phyloP scores from a whole-genome alignment of 2,888 invertebrate species.

The Limnephilus rhombicus region DNA sequence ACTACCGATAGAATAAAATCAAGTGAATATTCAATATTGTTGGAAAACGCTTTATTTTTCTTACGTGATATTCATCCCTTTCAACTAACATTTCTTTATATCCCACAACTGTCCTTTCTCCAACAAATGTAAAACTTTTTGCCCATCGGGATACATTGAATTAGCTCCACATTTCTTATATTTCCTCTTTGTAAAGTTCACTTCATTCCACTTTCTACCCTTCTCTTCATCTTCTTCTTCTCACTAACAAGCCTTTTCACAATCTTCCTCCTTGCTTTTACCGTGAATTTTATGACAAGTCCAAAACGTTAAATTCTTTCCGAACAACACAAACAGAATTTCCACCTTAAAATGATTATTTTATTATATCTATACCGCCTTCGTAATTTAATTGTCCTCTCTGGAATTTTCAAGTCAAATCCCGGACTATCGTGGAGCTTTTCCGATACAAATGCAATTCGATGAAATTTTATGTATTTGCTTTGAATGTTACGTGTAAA shows the following conservation, averaged over 20 bases:
- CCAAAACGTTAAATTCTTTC: neutral
- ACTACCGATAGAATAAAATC: neutral
- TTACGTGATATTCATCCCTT: neutral
- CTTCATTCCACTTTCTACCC: neutral
- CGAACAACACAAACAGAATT: neutral
- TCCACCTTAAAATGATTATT: neutral
- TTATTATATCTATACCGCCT: neutral
- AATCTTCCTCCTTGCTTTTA: neutral
- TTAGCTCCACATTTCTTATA: constrained; percentile 27
- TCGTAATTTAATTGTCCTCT: neutral
- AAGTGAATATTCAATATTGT: neutral
- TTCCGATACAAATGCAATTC: neutral
- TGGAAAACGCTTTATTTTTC: neutral
- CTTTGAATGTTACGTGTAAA: neutral
- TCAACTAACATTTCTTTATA: neutral
- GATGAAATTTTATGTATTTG: neutral
- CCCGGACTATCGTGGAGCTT: neutral
- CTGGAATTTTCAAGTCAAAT: neutral
- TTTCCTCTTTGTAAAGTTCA: constrained; percentile 20
- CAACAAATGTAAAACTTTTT: constrained; percentile 19
- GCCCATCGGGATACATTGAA: constrained; percentile 29
- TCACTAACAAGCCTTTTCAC: constrained; percentile 21
- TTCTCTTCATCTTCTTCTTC: neutral
- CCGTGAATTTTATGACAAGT: constrained; percentile 22
- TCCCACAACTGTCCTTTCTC: neutral